phyloP scores from a whole-genome alignment of 1,140 invertebrate genomes.

The Bombus superbus region DNA sequence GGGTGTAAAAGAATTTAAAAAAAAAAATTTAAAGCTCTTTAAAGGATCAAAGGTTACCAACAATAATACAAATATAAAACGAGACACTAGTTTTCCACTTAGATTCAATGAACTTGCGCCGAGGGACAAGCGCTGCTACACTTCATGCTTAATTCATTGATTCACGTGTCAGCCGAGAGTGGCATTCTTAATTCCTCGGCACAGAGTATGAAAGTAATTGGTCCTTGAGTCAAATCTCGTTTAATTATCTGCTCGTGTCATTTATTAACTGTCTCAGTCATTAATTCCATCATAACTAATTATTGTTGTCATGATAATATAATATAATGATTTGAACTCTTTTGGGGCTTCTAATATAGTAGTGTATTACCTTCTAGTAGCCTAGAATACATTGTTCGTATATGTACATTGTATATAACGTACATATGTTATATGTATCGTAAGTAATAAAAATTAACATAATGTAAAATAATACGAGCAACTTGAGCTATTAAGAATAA shows the following conservation, averaged over 20 bases:
- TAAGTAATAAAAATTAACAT: not conserved
- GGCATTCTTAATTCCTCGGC: constrained; percentile 32
- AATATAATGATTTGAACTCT: not conserved
- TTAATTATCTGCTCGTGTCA: not conserved
- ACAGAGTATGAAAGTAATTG: constrained; percentile 32
- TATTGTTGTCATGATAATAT: too few species aligned
- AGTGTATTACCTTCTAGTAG: too few species aligned
- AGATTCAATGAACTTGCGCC: not conserved
- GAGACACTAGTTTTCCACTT: not conserved
- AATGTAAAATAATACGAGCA: not conserved
- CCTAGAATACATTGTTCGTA: too few species aligned
- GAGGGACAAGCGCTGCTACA: not conserved
- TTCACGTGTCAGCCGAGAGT: not conserved
- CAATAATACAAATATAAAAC: not conserved
- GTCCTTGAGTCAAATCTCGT: constrained; percentile 17
- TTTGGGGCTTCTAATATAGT: too few species aligned
- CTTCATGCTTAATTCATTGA: constrained; percentile 53
- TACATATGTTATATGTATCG: not conserved
- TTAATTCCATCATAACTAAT: not conserved
- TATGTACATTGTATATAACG: not conserved
- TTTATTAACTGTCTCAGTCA: not conserved
- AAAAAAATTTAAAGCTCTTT: not conserved
- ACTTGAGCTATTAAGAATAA: not conserved
- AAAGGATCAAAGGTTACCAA: not conserved
- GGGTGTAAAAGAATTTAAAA: not conserved